Evolutionary conservation across 2,888 invertebrate species (phyloP).

Genomic region (Mechanitis messenoides): DNA sequence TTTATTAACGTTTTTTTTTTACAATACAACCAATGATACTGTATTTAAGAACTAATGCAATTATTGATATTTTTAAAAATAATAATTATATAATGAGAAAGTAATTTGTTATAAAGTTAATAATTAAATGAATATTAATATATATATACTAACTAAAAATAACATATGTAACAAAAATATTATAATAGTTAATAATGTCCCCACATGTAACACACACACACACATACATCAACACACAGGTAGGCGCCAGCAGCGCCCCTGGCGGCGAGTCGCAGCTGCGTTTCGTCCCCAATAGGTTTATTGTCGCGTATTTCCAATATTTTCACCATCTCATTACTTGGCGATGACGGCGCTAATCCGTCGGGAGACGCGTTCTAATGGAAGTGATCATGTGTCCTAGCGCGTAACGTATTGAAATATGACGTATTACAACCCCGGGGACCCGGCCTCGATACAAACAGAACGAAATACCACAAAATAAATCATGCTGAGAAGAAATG

Average conservation of each 20-base stretch:
- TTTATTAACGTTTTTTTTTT: no score
- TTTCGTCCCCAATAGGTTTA: slow-evolving; percentile 50
- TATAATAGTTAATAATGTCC: no score
- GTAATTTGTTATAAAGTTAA: no score
- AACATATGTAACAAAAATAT: no score
- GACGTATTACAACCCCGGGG: slow-evolving; percentile 69
- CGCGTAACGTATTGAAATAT: slow-evolving; percentile 70
- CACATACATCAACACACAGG: background rate
- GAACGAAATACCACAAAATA: slow-evolving; percentile 47
- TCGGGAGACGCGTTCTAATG: slow-evolving; percentile 70
- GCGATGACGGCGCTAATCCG: slow-evolving; percentile 65
- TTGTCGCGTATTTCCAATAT: slow-evolving; percentile 71
- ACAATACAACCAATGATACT: no score
- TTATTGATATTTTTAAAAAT: no score
- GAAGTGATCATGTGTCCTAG: slow-evolving; percentile 72
- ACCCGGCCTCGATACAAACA: slow-evolving; percentile 58
- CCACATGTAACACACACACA: slow-evolving; percentile 12
- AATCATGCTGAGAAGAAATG: slow-evolving; percentile 70
- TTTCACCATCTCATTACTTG: slow-evolving; percentile 72
- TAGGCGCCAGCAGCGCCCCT: slow-evolving; percentile 45
- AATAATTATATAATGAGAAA: no score
- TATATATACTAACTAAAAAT: no score
- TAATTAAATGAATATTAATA: no score
- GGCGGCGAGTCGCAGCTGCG: slow-evolving; percentile 55
- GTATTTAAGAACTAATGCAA: no score